phyloP scores from a whole-genome alignment of 2,888 invertebrate species.

The Chromoteleia sp. region DNA sequence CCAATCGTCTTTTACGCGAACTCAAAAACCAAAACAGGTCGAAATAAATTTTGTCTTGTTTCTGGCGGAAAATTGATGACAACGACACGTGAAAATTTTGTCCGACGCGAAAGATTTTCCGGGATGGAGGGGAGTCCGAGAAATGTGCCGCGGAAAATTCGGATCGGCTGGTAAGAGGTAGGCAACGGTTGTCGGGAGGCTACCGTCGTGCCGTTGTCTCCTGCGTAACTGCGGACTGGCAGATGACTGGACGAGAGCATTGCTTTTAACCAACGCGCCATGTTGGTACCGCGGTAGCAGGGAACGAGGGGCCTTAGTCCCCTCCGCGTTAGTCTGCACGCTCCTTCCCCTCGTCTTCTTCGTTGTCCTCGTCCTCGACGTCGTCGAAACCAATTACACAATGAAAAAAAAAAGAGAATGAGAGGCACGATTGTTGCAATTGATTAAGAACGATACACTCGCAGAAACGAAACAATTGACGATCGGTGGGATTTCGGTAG shows the following conservation, averaged over 20 bases:
- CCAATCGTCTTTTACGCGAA: too few species aligned
- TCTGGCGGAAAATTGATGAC: background rate
- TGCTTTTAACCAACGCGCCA: slow-evolving; percentile 84
- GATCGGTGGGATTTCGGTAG: background rate
- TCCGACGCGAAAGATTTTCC: background rate
- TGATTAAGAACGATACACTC: slow-evolving; percentile 49
- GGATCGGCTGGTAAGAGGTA: slow-evolving; percentile 32
- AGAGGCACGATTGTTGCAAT: slow-evolving; percentile 59
- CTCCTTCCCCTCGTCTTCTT: slow-evolving; percentile 59
- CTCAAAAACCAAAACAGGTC: too few species aligned
- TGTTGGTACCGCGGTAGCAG: slow-evolving; percentile 81
- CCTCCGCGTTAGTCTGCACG: slow-evolving; percentile 65
- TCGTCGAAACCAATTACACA: slow-evolving; percentile 66
- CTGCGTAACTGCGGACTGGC: slow-evolving; percentile 78
- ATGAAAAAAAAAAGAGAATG: slow-evolving; percentile 51
- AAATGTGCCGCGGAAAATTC: slow-evolving; percentile 24
- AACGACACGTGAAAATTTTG: slow-evolving; percentile 23
- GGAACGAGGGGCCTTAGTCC: slow-evolving; percentile 69
- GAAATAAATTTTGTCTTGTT: too few species aligned
- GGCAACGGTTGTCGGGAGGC: slow-evolving; percentile 21
- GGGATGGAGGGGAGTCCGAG: background rate
- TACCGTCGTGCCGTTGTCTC: slow-evolving; percentile 66
- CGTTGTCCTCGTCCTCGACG: slow-evolving; percentile 70
- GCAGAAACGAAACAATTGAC: slow-evolving; percentile 19
- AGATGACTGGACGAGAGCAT: slow-evolving; percentile 79